Evolutionary conservation across 2,113 vertebrate genomes (phyloP), one percentile per base, ranked within the genome.

Genomic region (Callopanchax toddi): DNA sequence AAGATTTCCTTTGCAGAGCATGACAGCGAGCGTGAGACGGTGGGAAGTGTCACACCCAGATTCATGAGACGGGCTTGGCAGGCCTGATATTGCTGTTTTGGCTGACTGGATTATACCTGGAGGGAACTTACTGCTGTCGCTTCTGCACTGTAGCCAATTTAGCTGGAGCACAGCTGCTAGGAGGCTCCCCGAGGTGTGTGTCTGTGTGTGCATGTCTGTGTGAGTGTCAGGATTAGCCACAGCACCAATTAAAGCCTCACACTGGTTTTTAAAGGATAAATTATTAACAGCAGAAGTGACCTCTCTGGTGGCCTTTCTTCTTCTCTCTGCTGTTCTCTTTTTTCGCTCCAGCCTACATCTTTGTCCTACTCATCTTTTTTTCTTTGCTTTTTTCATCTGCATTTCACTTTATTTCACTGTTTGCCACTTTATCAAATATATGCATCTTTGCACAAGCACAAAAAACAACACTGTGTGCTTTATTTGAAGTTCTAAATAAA

Each of bases 251-350:
- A 92, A 86, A 88, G 74, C 79, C 60, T 79, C 79, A 51, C 67
- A 81, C 81, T 79, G 76, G 60, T 85, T 91, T 87, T 87, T 81
- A 87, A 78, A 84, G 83, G 81, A 90, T 92, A 82, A 88, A 92
- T 92, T 93, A 88, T 89, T 90, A 90, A 89, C 78, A 88, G 84
- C 87, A 87, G 79, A 86, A 90, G 86, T 85, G 83, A 84, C 88
- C 88, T 89, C 88, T 87, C 86, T 81, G 60, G 78, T 83, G 78
- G 76, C 81, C 84, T 82, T 83, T 76, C 29, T 64, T 54, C 55
- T 29, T 67, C 71, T 37, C 60, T 74, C 51, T 67, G 42, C 59
- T 66, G 7, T 46, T 48, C 55, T 66, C 56, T 32, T 58, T 39
- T 64, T 60, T n/a, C 34, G 74, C 60, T 71, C 25, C 65, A 53